Base-by-base conservation (phyloP, 2,797 vertebrate species). In the Chiroxiphia lanceolata region DNA sequence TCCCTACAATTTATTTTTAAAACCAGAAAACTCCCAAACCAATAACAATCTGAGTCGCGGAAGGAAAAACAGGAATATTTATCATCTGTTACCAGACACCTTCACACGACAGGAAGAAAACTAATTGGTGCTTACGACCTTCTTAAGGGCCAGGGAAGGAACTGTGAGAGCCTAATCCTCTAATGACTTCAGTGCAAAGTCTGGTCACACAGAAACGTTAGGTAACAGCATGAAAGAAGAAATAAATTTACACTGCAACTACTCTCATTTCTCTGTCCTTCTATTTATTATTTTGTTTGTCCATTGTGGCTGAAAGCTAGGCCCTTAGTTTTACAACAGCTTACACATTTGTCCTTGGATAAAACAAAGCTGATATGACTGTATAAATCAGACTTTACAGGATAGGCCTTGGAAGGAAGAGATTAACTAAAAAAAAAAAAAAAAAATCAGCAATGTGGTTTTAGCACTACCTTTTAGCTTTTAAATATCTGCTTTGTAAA, bases 121-220 rank as follows among this genome's bases (percentile, higher is more conserved):
- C 16, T 72, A 94, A 83, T 56, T 91, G 69, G 57, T 92, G 54
- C 23, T 61, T 65, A 34, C 15, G 15, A 68, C 61, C 70, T 60
- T 67, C 71, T 93, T 51, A 91, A 69, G 36, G 65, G 31, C 44
- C 72, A 83, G 47, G 36, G 36, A 72, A 86, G 69, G 72, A 95
- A 72, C 47, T 63, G 29, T 42, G 44, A 79, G 93, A 90, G 61
- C 36, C n/a, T 86, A 85, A 90, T 74, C 83, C 53, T 57, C 38
- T 89, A 83, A 75, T 27, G 53, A 91, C 72, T 96, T 86, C 54
- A 34, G 42, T 9, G 17, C 70, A 61, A 95, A 65, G 53, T n/a
- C 70, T n/a, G 54, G 61, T 67, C 67, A 68, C 65, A 88, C 18
- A 91, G 72, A 33, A 36, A 53, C 0, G 0, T 63, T 67, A 76